Percentiles rank a stretch among this genome's conserved stretches.
phyloP scores from a whole-genome alignment of 2,888 invertebrate species.

The Odontothrips loti region DNA sequence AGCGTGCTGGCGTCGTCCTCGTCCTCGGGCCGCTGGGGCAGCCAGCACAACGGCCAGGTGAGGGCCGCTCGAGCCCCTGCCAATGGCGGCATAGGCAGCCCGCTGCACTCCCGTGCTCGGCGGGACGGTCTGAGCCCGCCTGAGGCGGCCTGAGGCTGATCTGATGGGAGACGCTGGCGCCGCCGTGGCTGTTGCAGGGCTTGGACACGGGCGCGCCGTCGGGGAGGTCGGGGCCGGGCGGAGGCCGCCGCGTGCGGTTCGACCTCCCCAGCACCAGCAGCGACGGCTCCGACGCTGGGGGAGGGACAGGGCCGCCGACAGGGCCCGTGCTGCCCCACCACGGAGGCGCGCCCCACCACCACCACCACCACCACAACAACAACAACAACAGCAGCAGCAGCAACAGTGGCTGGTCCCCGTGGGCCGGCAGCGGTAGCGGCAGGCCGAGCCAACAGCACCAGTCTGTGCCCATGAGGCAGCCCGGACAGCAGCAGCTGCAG shows the following conservation, averaged over 20 bases:
- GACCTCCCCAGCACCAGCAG: neutral
- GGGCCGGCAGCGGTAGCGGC: neutral
- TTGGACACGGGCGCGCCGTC: neutral
- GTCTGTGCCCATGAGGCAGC: neutral
- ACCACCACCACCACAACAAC: neutral
- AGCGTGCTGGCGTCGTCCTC: neutral
- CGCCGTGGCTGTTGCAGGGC: neutral
- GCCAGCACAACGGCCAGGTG: neutral
- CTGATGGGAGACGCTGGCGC: too few relatives aligned
- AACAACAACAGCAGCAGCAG: neutral
- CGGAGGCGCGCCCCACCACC: neutral
- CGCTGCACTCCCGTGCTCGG: neutral
- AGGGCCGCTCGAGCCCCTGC: neutral
- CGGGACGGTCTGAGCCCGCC: neutral
- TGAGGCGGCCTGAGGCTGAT: neutral
- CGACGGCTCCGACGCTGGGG: neutral
- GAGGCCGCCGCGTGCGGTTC: neutral
- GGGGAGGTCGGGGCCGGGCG: neutral
- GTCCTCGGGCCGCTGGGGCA: slow-evolving; percentile 6
- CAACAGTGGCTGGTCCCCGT: neutral
- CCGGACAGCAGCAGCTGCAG: neutral
- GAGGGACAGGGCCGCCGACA: neutral
- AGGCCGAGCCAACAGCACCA: neutral
- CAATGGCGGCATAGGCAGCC: neutral
- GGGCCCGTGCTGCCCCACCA: neutral